A percentile compares a stretch with the other conserved stretches of the same genome.
Evolutionary conservation across 1,140 invertebrate species (phyloP).

Genomic region (Cherax quadricarinatus): DNA sequence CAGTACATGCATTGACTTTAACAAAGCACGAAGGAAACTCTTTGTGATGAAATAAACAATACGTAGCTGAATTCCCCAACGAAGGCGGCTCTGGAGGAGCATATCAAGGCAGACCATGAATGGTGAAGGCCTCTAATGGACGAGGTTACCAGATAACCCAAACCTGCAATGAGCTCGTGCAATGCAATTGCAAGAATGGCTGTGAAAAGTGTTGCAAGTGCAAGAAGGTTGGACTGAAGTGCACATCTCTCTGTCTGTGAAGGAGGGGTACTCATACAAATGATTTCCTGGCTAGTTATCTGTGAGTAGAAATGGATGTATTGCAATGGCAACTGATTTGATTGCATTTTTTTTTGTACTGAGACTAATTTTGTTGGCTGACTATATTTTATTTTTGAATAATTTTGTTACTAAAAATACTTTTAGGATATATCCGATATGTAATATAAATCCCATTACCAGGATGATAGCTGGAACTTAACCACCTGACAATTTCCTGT

Average conservation of each 20-base stretch:
- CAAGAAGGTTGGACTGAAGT: conserved; percentile 39
- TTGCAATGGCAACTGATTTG: not conserved
- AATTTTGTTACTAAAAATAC: not conserved
- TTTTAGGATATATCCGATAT: not conserved
- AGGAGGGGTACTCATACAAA: conserved; percentile 5
- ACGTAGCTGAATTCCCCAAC: conserved; percentile 23
- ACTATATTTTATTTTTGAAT: not conserved
- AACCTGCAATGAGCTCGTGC: conserved; percentile 27
- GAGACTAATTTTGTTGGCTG: not conserved
- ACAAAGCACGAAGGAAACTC: conserved; percentile 23
- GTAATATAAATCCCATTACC: not conserved
- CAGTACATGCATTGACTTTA: conserved; percentile 23
- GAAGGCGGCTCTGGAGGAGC: conserved; percentile 37
- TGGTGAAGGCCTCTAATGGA: conserved; percentile 22
- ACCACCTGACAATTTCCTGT: not conserved
- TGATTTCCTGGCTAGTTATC: not conserved
- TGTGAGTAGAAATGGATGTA: too few species aligned
- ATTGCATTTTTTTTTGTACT: not conserved
- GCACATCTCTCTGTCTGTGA: conserved; percentile 27
- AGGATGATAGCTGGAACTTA: not conserved
- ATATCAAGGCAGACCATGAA: conserved; percentile 28
- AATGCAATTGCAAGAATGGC: conserved; percentile 19
- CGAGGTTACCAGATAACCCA: conserved; percentile 14
- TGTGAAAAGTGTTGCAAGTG: conserved; percentile 42
- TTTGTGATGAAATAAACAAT: conserved; percentile 12